Evolutionary conservation across 2,797 vertebrate species (phyloP), one percentile per base, ranked within the genome.

Genomic region (Rhynchonycteris naso): DNA sequence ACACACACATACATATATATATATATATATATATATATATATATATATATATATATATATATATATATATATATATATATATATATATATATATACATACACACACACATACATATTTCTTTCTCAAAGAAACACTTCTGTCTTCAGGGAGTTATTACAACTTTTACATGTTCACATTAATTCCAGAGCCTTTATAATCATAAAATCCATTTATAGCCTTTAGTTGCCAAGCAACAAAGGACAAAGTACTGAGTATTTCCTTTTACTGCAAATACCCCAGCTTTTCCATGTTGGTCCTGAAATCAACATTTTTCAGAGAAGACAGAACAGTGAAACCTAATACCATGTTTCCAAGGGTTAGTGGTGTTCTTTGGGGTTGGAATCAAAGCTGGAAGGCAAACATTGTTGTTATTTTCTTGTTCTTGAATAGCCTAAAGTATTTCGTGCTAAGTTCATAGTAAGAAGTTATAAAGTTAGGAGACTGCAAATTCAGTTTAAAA

Each of bases 161-260:
- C 96, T 98, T 97, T 97, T 95, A 26, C 94, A 97, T 97, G 96
- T 94, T 97, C 92, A 87, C 52, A 83, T 94, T 97, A 97, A 96
- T 98, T 97, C 96, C 4, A 2, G 88, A 96, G 96, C 68, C 93
- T 96, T 98, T 97, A 92, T 93, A 95, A 97, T 98, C 97, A 96
- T 98, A 98, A 98, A 97, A 98, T 97, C 97, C 96, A 97, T 98
- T 98, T 98, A 98, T 95, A 98, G 97, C 93, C 92, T 91, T 97
- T 79, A 91, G 98, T 98, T 97, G 97, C 98, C 94, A 98, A 97
- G 98, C 97, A 98, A 97, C 98, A 95, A 96, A 97, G 98, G 97
- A 97, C 98, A 98, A 98, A 98, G 98, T 98, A 97, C 98, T 61
- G 65, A 97, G 95, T 86, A 87, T 97, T 97, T 97, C 88, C 92